Evolutionary conservation across 2,888 invertebrate genomes (phyloP).

Genomic region (Lottia gigantea): DNA sequence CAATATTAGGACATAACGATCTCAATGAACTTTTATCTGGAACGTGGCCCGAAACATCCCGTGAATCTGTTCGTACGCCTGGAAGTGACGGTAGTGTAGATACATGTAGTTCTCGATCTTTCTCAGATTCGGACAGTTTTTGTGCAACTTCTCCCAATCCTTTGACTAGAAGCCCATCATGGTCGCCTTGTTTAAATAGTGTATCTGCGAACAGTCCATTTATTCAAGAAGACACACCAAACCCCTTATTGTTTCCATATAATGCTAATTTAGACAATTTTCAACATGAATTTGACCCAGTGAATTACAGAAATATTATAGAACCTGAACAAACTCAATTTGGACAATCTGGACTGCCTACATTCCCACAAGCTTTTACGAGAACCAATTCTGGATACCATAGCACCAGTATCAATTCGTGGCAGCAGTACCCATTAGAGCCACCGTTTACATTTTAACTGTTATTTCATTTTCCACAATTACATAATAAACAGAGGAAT

Average conservation of each 20-base stretch:
- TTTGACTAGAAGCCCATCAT: constrained; percentile 18
- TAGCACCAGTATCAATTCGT: too few species aligned
- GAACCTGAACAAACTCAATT: not conserved
- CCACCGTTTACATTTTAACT: too few species aligned
- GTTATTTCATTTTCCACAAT: too few species aligned
- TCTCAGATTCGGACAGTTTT: constrained; percentile 37
- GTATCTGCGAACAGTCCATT: not conserved
- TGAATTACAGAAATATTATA: not conserved
- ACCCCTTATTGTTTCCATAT: not conserved
- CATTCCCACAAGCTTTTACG: not conserved
- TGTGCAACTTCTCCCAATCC: constrained; percentile 22
- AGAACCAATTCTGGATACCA: not conserved
- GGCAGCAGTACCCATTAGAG: too few species aligned
- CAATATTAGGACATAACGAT: constrained; percentile 50
- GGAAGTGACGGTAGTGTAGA: constrained; percentile 32
- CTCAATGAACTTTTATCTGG: constrained; percentile 47
- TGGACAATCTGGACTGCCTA: not conserved
- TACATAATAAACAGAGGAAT: too few species aligned
- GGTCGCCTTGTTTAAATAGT: constrained; percentile 18
- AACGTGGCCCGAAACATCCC: constrained; percentile 38
- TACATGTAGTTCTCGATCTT: constrained; percentile 40
- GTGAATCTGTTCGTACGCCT: constrained; percentile 33
- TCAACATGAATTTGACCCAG: not conserved
- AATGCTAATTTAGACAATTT: not conserved
- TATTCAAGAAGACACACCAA: not conserved